A percentile compares a stretch with the other conserved stretches of the same genome.
phyloP scores from a whole-genome alignment of 2,888 invertebrate genomes.

The Pseudococcus longispinus region DNA sequence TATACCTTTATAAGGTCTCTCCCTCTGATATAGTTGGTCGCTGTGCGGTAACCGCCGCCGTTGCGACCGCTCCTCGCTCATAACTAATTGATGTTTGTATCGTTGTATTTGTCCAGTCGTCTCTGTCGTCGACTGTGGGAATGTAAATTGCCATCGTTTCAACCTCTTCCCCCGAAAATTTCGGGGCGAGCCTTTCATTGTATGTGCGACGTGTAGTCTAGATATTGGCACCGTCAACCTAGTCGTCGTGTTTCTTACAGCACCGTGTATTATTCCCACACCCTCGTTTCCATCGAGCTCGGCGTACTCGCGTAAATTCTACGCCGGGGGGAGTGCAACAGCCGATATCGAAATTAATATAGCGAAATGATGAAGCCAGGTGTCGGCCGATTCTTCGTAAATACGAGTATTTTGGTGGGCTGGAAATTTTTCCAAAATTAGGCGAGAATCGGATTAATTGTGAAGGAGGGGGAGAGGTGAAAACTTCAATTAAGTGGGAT shows the following conservation, averaged over 20 bases:
- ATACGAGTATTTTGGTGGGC: background rate
- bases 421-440: background rate
- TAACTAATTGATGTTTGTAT: slow-evolving; percentile 48
- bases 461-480: background rate
- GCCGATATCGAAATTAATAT: slow-evolving; percentile 1
- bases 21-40: background rate
- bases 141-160: slow-evolving; percentile 48
- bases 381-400: background rate
- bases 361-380: slow-evolving; percentile 23
- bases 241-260: background rate
- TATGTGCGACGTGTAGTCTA: background rate
- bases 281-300: background rate
- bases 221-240: background rate
- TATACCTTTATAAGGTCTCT: slow-evolving; percentile 12
- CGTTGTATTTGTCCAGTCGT: slow-evolving; percentile 48
- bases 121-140: slow-evolving; percentile 47
- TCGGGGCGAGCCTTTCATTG: slow-evolving; percentile 9
- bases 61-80: background rate
- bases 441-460: background rate
- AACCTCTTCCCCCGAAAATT: background rate
- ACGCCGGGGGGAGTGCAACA: background rate
- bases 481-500: too few species aligned
- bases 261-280: slow-evolving; percentile 21
- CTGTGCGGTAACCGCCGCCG: background rate
- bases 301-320: background rate